A percentile compares a stretch with the other conserved stretches of the same genome.
Conservation (phyloP, 2,797 vertebrate species). For the Austrolebias charrua region DNA sequence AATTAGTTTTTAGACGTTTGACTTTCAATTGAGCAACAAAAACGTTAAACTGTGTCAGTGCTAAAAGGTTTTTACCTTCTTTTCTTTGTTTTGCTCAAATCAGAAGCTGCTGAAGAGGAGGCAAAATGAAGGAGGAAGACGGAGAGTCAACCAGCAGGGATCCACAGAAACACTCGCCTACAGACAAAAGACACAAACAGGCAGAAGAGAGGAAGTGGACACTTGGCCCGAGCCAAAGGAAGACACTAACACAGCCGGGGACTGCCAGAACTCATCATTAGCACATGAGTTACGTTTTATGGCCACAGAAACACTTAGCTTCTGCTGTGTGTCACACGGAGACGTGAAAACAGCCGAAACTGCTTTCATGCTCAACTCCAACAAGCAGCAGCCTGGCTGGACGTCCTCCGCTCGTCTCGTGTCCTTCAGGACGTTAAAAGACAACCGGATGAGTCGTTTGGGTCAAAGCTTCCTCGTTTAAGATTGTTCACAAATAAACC, state of each 20-base stretch:
- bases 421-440: conserved; percentile 15
- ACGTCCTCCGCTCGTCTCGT: conserved; percentile 19
- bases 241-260: conserved; percentile 63
- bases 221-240: conserved; percentile 60
- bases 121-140: conserved; percentile 7
- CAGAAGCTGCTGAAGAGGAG: conserved; percentile 19
- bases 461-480: not conserved
- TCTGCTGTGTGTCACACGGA: conserved; percentile 11
- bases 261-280: conserved; percentile 44
- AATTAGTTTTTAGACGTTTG: too few relatives aligned
- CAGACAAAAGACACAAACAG: not conserved
- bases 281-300: conserved; percentile 31
- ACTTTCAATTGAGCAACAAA: too few relatives aligned
- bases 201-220: not conserved
- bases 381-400: conserved; percentile 5
- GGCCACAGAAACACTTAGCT: conserved; percentile 4
- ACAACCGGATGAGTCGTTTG: not conserved
- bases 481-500: not conserved
- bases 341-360: conserved; percentile 47
- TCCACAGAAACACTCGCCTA: conserved; percentile 9
- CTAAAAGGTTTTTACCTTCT: too few relatives aligned
- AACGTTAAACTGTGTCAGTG: too few relatives aligned
- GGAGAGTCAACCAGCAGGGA: conserved; percentile 51
- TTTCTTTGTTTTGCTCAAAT: too few relatives aligned
- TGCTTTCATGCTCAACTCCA: conserved; percentile 5